Conservation (phyloP, 1,140 invertebrate species). For the Megalopta genalis region DNA sequence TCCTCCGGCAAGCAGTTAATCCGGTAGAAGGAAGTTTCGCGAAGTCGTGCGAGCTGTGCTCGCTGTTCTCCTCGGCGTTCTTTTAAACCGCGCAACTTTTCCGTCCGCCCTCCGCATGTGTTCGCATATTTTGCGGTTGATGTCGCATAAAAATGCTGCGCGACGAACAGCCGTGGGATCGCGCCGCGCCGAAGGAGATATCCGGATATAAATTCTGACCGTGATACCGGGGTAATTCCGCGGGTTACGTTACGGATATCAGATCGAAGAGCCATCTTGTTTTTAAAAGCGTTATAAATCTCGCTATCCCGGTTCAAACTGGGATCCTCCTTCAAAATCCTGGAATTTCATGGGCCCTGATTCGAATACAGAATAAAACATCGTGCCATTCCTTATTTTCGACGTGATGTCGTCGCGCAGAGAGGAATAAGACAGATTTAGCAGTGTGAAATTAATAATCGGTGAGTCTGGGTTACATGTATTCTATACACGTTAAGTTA, state of each 20-base stretch:
- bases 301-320: not conserved
- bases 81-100: slow-evolving; percentile 47
- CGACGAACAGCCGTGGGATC: slow-evolving; percentile 4
- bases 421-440: no score
- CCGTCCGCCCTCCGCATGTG: not conserved
- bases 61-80: slow-evolving; percentile 3
- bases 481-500: no score
- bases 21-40: slow-evolving; percentile 20
- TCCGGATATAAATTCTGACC: slow-evolving; percentile 4
- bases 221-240: slow-evolving; percentile 5
- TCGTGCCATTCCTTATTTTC: no score
- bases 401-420: no score
- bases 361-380: not conserved
- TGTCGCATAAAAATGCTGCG: slow-evolving; percentile 1
- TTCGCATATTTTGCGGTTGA: slow-evolving; percentile 11
- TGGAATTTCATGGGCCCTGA: not conserved
- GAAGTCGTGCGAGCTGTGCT: not conserved
- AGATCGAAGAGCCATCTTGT: not conserved
- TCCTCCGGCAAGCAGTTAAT: slow-evolving; percentile 44
- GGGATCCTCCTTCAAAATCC: not conserved
- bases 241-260: not conserved
- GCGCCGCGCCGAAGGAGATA: not conserved
- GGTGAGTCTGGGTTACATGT: no score
- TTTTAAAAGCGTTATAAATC: not conserved
- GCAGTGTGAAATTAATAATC: no score